Percentiles rank a stretch among this genome's conserved stretches.
Conservation (phyloP, 2,113 vertebrate genomes). For the Anas platyrhynchos region DNA sequence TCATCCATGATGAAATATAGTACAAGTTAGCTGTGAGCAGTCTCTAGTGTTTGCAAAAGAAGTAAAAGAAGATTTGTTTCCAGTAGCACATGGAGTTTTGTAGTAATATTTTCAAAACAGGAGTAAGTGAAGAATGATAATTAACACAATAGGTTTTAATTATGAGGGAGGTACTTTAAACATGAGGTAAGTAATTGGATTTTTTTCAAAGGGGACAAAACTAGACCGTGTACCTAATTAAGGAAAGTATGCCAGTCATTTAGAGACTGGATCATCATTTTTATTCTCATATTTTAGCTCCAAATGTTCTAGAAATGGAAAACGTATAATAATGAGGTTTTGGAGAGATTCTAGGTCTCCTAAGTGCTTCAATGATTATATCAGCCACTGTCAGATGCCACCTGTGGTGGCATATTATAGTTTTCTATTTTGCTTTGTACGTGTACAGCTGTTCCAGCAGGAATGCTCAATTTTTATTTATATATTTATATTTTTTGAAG, state of each 20-base stretch:
- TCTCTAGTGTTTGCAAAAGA: neutral
- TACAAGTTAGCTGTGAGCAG: neutral
- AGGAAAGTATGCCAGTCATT: slow-evolving; percentile 21
- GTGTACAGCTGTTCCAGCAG: neutral
- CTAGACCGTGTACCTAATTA: neutral
- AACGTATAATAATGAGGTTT: neutral
- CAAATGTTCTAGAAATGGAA: neutral
- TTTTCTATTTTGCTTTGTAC: neutral
- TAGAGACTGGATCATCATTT: neutral
- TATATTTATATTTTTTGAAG: neutral
- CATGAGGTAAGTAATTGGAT: neutral
- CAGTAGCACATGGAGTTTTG: neutral
- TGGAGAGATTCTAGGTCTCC: neutral
- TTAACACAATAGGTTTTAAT: slow-evolving; percentile 5
- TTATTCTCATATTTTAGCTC: neutral
- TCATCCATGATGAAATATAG: neutral
- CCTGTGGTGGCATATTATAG: neutral
- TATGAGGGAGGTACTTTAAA: neutral
- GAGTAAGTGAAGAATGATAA: slow-evolving; percentile 4
- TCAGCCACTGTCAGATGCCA: neutral
- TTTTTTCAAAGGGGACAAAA: neutral
- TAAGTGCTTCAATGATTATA: neutral
- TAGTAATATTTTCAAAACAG: neutral
- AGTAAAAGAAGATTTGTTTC: neutral
- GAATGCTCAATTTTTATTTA: neutral